Base-by-base conservation (phyloP, 2,888 invertebrate species). In the Acheta domesticus region DNA sequence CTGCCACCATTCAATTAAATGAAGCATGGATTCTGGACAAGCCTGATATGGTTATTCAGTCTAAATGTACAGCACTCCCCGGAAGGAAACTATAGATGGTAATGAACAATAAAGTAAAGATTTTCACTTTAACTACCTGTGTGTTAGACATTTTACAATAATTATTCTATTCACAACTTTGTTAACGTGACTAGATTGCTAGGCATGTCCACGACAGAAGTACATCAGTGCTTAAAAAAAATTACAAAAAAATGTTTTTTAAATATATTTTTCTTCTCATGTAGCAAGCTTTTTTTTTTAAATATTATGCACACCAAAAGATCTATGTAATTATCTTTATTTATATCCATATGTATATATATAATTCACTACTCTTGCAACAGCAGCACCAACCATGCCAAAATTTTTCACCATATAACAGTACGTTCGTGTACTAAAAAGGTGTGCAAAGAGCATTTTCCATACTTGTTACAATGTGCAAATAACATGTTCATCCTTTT, bases 301-400 rank as follows among this genome's bases (percentile, higher is more conserved):
- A 62, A 62, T 62, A 62, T 62, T 62, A 62, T 62, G 62, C 62
- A 62, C 62, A 62, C 62, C 62, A 62, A 62, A 62, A 62, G 62
- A 62, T 62, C 62, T 62, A 62, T 62, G n/a, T 62, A 62, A 19
- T 62, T n/a, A 62, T 62, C 14, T 62, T 62, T 62, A 62, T 62
- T 62, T 62, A 62, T 62, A 62, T 62, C 36, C 36, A 62, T 62
- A 62, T 62, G n/a, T 62, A 62, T 62, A 62, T 62, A 62, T 62
- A 62, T 62, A 62, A 62, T 62, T 62, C 62, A 62, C 62, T 62
- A 62, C 62, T 62, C 14, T 36, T n/a, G 62, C 62, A 62, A 62
- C 62, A 62, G 62, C 62, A 62, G 62, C 62, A 62, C 62, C 62
- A 62, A 62, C 62, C 62, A 62, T 62, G 62, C 62, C 16, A 62